These are phyloP conservation scores for Galagoides demidoff DNA, from an alignment of 2,797 vertebrate species.

Conservation along the genomic window DNA sequence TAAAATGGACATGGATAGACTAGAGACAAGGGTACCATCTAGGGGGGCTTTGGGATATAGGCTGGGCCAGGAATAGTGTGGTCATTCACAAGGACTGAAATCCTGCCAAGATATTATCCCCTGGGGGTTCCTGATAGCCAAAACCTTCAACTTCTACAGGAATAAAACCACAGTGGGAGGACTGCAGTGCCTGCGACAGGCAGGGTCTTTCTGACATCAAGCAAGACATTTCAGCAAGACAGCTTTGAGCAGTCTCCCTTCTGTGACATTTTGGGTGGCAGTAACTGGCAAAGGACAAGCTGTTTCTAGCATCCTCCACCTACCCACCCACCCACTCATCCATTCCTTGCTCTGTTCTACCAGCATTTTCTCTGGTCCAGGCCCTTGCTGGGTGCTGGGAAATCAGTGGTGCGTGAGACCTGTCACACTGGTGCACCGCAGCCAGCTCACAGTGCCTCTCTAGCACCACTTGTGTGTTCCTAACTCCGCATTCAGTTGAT, in stretches of 20 bases:
- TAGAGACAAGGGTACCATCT: not conserved
- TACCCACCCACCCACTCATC: constrained; percentile 21
- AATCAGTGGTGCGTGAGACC: not conserved
- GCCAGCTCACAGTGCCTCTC: accelerated
- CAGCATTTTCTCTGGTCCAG: constrained; percentile 29
- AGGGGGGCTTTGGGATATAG: not conserved
- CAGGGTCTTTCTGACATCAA: constrained; percentile 57
- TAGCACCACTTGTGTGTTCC: not conserved
- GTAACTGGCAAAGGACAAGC: constrained; percentile 78
- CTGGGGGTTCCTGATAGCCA: not conserved
- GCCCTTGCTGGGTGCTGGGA: not conserved
- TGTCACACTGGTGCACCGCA: accelerated
- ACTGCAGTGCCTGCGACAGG: not conserved
- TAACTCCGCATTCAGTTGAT: not conserved
- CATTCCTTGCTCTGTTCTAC: constrained; percentile 38
- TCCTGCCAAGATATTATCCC: not conserved
- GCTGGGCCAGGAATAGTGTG: too few species aligned
- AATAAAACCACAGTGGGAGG: not conserved
- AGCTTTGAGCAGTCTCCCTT: constrained; percentile 33
- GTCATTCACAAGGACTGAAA: not conserved
- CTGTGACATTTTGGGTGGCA: constrained; percentile 73
- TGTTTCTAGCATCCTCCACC: constrained; percentile 71
- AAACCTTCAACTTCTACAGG: not conserved
- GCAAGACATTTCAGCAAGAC: constrained; percentile 72
- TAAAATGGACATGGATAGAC: not conserved